A percentile compares a stretch with the other conserved stretches of the same genome.
phyloP scores from a whole-genome alignment of 2,797 vertebrate genomes.

The Siniperca undulata region DNA sequence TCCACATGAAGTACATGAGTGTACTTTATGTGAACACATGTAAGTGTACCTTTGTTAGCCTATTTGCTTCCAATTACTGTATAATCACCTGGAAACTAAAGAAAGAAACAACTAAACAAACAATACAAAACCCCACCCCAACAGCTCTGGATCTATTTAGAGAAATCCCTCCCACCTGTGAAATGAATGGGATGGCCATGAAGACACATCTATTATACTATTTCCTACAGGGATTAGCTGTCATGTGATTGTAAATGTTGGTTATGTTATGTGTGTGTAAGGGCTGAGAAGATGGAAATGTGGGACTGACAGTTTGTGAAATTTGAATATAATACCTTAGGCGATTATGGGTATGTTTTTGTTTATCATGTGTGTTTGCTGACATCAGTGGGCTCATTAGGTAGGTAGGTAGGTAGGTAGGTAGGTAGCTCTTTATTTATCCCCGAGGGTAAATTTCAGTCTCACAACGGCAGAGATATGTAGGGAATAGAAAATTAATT shows the following conservation, averaged over 20 bases:
- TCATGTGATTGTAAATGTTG: neutral
- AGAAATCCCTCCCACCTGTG: constrained; percentile 31
- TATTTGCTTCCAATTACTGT: neutral
- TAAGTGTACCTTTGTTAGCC: neutral
- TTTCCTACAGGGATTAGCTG: constrained; percentile 6
- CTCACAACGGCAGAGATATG: too few relatives aligned
- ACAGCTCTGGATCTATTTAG: neutral
- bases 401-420: too few relatives aligned
- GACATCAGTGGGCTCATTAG: neutral
- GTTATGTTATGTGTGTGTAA: neutral
- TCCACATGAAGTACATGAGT: neutral
- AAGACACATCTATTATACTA: neutral
- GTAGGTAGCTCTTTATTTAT: too few relatives aligned
- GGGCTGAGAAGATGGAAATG: neutral
- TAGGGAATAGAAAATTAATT: too few relatives aligned
- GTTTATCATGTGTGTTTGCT: neutral
- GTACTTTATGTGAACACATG: neutral
- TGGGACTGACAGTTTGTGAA: neutral
- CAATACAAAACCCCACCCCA: neutral
- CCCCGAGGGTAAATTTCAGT: too few relatives aligned
- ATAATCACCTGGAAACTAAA: constrained; percentile 26
- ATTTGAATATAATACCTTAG: constrained; percentile 19
- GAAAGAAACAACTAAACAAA: constrained; percentile 11
- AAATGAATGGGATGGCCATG: constrained; percentile 27
- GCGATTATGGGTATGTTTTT: neutral